A percentile compares a stretch with the other conserved stretches of the same genome.
Evolutionary conservation across 2,797 vertebrate genomes (phyloP).

Genomic region (Molossus alvarezi): DNA sequence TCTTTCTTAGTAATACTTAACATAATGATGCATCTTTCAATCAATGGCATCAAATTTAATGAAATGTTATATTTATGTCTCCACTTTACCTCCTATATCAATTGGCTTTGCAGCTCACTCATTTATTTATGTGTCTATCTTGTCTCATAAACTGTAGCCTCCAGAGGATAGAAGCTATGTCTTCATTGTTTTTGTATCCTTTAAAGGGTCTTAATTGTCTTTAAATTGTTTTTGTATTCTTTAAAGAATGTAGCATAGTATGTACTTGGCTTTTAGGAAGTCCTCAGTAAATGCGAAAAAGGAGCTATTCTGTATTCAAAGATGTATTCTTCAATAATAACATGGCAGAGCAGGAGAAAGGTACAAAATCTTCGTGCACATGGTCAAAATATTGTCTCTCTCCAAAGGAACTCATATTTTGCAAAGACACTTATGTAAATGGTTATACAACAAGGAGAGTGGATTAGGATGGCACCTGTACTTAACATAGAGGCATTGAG

Average conservation of each 20-base stretch:
- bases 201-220: neutral
- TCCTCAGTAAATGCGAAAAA: neutral
- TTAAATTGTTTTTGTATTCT: neutral
- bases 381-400: neutral
- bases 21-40: neutral
- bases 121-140: neutral
- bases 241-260: neutral
- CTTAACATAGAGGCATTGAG: neutral
- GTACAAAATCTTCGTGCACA: neutral
- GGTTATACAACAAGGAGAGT: neutral
- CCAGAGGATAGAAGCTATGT: neutral
- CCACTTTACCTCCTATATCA: neutral
- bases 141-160: neutral
- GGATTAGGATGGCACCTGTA: neutral
- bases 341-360: neutral
- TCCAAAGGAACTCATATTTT: constrained; percentile 39
- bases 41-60: neutral
- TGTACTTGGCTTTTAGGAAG: neutral
- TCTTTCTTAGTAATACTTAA: constrained; percentile 19
- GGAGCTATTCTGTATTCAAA: neutral
- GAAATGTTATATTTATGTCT: neutral
- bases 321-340: neutral
- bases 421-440: constrained; percentile 39
- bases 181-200: constrained; percentile 13
- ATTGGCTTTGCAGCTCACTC: neutral